Evolutionary conservation across 2,888 invertebrate genomes (phyloP).

Genomic region (Flexamia atlantica): DNA sequence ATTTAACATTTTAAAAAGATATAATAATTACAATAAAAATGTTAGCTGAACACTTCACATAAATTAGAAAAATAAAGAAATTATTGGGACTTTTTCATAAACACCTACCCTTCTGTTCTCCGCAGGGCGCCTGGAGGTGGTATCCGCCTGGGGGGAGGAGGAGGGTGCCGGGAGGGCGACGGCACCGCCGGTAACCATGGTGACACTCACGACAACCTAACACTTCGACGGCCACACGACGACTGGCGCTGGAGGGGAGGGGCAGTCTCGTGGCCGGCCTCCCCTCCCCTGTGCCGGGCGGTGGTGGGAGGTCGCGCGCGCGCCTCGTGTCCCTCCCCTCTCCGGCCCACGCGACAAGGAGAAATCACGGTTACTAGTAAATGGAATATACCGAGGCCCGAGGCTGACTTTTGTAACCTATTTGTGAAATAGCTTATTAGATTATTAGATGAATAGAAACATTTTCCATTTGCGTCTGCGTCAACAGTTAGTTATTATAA

Average conservation of each 20-base stretch:
- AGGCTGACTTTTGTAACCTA: background rate
- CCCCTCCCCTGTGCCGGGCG: conserved; percentile 28
- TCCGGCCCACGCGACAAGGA: conserved; percentile 42
- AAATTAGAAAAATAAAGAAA: too few relatives aligned
- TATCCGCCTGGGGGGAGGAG: conserved; percentile 46
- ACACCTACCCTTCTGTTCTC: conserved; percentile 62
- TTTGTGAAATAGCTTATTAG: too few relatives aligned
- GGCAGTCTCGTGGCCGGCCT: conserved; percentile 50
- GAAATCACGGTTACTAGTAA: conserved; percentile 21
- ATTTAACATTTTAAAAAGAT: too few relatives aligned
- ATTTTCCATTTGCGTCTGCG: too few relatives aligned
- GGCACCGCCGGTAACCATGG: conserved; percentile 62
- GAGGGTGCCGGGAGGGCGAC: conserved; percentile 43
- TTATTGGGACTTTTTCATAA: too few relatives aligned
- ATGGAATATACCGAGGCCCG: background rate
- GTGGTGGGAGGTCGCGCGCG: conserved; percentile 53
- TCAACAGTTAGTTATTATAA: too few relatives aligned
- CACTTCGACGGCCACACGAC: conserved; percentile 36
- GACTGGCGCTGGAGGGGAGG: conserved; percentile 32
- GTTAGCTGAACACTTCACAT: too few relatives aligned
- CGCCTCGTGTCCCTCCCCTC: conserved; percentile 50
- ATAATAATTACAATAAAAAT: too few relatives aligned
- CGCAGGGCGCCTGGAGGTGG: conserved; percentile 51
- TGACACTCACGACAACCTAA: conserved; percentile 31
- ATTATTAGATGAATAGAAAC: too few relatives aligned